Conservation (phyloP, 2,113 vertebrate species). For the Heterotilapia buettikoferi region DNA sequence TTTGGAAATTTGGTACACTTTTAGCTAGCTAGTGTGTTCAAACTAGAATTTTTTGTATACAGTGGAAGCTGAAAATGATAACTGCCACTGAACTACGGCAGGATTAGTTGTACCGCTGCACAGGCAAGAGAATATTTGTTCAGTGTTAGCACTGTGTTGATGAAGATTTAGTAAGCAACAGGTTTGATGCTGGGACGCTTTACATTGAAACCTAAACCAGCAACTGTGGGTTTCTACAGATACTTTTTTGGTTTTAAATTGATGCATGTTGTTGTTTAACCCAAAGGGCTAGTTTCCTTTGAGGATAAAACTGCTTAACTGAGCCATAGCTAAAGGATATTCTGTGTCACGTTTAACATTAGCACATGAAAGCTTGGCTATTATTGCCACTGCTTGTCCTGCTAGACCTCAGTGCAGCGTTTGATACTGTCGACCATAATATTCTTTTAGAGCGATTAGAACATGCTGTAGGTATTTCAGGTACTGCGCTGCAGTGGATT, state of each 20-base stretch:
- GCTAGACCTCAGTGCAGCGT: too few species aligned
- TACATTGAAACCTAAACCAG: neutral
- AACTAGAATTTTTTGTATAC: neutral
- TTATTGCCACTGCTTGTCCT: neutral
- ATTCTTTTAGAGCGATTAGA: too few species aligned
- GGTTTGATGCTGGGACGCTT: neutral
- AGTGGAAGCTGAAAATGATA: neutral
- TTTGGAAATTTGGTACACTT: neutral
- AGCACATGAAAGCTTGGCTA: neutral
- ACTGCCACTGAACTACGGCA: neutral
- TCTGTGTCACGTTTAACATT: neutral
- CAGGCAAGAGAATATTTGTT: neutral
- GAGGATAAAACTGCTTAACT: neutral
- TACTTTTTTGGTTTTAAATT: neutral
- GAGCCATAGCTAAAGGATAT: neutral
- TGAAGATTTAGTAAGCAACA: neutral
- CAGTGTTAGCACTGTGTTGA: neutral
- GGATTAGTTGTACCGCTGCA: neutral
- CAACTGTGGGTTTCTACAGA: neutral
- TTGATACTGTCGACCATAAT: too few species aligned
- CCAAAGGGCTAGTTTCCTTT: neutral
- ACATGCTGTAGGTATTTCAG: too few species aligned
- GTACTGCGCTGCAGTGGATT: too few species aligned
- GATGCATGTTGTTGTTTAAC: neutral
- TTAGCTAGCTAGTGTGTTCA: neutral